Evolutionary conservation across 1,140 invertebrate species (phyloP).

Genomic region (Lepidostoma basale): DNA sequence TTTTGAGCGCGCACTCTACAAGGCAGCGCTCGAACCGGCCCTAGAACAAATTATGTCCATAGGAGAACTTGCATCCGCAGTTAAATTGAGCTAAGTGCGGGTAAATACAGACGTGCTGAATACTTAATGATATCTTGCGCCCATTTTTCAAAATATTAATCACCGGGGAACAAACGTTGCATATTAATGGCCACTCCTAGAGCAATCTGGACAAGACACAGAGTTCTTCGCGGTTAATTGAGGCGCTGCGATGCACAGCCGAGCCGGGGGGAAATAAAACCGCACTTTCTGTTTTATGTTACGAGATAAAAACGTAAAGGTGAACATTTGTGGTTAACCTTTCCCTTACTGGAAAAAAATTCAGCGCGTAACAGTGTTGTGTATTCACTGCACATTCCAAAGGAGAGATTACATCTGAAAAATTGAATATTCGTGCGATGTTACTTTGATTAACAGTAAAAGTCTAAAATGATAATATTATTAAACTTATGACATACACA

Average conservation of each 20-base stretch:
- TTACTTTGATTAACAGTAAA: too few species aligned
- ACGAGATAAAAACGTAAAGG: too few species aligned
- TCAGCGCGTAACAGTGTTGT: too few species aligned
- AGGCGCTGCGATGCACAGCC: not conserved
- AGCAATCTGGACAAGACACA: not conserved
- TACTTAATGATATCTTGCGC: constrained; percentile 1
- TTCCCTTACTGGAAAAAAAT: too few species aligned
- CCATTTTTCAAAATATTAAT: constrained; percentile 5
- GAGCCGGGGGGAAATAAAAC: not conserved
- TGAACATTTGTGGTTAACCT: too few species aligned
- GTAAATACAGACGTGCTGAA: constrained; percentile 18
- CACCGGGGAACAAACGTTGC: not conserved
- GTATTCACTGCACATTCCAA: too few species aligned
- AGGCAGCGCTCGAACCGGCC: constrained; percentile 30
- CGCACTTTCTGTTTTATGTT: not conserved
- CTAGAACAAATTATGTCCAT: constrained; percentile 31
- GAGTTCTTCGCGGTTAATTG: not conserved
- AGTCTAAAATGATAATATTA: too few species aligned
- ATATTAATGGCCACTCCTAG: not conserved
- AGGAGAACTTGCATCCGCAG: constrained; percentile 28
- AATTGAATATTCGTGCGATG: too few species aligned
- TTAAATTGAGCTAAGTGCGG: constrained; percentile 32
- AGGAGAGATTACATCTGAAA: too few species aligned
- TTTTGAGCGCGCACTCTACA: constrained; percentile 17
- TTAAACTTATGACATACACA: too few species aligned